phyloP scores from a whole-genome alignment of 1,140 invertebrate genomes.

The Ladona fulva region DNA sequence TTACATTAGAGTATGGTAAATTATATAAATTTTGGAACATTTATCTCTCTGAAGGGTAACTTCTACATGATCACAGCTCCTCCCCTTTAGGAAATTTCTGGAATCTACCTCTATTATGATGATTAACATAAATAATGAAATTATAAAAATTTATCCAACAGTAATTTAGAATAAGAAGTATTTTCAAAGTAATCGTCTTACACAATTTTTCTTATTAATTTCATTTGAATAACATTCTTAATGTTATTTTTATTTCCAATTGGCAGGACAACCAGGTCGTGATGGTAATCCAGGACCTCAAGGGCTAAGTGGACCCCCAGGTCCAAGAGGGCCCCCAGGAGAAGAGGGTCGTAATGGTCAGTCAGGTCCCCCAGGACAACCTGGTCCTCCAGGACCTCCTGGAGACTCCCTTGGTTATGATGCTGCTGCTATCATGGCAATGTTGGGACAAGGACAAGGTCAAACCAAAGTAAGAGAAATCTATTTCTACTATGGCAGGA shows the following conservation, averaged over 20 bases:
- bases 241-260: neutral
- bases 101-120: too few species aligned
- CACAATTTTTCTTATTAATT: too few species aligned
- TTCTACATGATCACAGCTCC: too few species aligned
- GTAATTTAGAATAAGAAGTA: too few species aligned
- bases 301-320: constrained; percentile 58
- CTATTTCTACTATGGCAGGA: neutral
- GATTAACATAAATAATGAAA: too few species aligned
- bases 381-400: constrained; percentile 62
- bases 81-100: too few species aligned
- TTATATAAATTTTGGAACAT: too few species aligned
- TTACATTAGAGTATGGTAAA: too few species aligned
- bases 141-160: too few species aligned
- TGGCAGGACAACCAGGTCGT: constrained; percentile 54
- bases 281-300: constrained; percentile 61
- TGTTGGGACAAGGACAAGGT: constrained; percentile 49
- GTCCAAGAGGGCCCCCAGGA: constrained; percentile 54
- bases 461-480: constrained; percentile 23
- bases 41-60: too few species aligned
- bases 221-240: neutral
- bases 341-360: constrained; percentile 56
- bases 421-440: constrained; percentile 56
- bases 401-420: constrained; percentile 48
- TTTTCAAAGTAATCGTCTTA: too few species aligned
- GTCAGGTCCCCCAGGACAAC: constrained; percentile 58